Evolutionary conservation across 2,797 vertebrate species (phyloP).

Genomic region (Apogon talboti): DNA sequence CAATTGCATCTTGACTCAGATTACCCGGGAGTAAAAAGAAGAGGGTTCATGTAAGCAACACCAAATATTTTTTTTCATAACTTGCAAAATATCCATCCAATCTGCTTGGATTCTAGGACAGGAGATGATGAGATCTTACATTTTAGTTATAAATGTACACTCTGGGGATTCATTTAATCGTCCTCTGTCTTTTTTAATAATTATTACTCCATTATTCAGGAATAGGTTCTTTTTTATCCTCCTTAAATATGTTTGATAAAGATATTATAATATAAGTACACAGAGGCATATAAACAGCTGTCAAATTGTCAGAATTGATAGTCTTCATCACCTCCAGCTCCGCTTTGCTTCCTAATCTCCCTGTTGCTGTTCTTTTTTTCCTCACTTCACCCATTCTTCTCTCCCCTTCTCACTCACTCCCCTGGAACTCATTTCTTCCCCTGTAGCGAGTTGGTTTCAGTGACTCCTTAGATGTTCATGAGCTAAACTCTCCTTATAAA

Average conservation of each 20-base stretch:
- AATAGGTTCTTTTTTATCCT: no score
- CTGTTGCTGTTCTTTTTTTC: constrained; percentile 8
- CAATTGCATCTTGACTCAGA: no score
- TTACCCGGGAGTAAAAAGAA: no score
- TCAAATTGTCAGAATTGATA: background rate
- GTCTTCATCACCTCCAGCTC: background rate
- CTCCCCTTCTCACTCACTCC: constrained; percentile 16
- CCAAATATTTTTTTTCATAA: no score
- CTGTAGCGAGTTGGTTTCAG: constrained; percentile 28
- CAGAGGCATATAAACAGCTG: background rate
- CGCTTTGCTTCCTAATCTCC: constrained; percentile 12
- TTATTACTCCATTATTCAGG: no score
- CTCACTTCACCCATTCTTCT: background rate
- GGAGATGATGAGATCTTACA: no score
- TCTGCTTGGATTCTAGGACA: no score
- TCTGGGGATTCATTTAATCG: no score
- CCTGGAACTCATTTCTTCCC: constrained; percentile 51
- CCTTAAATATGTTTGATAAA: constrained; percentile 4
- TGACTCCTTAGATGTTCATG: constrained; percentile 55
- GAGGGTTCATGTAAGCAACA: no score
- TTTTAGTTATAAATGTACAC: no score
- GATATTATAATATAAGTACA: constrained; percentile 6
- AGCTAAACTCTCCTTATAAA: constrained; percentile 61
- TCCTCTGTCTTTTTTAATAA: no score
- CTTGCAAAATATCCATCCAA: no score